Evolutionary conservation across 2,888 invertebrate genomes (phyloP), one percentile per base, ranked within the genome.

Genomic region (Cheilosia impressa): DNA sequence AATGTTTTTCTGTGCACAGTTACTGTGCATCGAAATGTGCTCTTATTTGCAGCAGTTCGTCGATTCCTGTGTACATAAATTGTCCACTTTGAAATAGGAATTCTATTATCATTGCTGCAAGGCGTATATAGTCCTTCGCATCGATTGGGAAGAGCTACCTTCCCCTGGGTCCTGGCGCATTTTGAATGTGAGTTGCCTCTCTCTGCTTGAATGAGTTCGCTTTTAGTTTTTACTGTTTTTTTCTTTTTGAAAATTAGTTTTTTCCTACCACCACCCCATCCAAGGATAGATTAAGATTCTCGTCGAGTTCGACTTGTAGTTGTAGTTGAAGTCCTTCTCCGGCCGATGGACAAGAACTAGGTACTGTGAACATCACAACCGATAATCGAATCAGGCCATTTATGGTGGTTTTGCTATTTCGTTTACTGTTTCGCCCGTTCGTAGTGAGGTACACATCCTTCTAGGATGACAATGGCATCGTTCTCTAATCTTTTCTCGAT

Each of bases 321-420:
- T 15, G 62, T 5, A 41, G 6, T 43, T 34, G 10, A 3, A 13
- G 13, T 38, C 38, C 38, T 38, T 38, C 55, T 52, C 17, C 43
- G 17, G 19, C 55, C 34, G 53, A 50, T 19, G 53, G 66, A 66
- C 66, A 66, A 53, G 68, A 47, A 66, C 47, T 47, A n/a, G n/a
- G n/a, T n/a, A 71, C 68, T 76, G 55, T 72, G 81, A 81, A 77
- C 81, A 85, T 68, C 76, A 77, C 66, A 81, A 38, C 62, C 63
- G 71, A 85, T 81, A 85, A 85, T 85, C 85, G 85, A 85, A 85
- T 85, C 85, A 85, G 66, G 81, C 76, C 77, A 85, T 85, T 81
- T 85, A 85, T 85, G 81, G 85, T 57, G 72, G 81, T 81, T 68
- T 68, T 81, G 72, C 72, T 41, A 52, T 77, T 81, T 77, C 81